Conservation (phyloP, 2,888 invertebrate species). For the Elysia crispata region DNA sequence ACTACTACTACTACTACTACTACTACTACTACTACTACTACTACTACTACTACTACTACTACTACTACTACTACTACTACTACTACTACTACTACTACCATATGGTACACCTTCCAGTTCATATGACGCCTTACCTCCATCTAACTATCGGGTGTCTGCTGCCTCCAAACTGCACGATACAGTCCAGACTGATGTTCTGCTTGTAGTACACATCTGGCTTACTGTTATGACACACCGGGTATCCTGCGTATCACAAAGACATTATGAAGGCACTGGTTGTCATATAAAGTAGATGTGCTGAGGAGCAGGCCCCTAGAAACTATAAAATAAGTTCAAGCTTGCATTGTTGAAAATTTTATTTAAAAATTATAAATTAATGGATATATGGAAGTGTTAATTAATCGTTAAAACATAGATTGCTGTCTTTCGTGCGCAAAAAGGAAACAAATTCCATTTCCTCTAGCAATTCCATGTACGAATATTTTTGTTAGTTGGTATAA, state of each 20-base stretch:
- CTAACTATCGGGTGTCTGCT: slow-evolving; percentile 59
- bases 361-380: too few relatives aligned
- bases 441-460: too few relatives aligned
- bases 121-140: slow-evolving; percentile 55
- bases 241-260: slow-evolving; percentile 43
- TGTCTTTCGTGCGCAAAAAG: too few relatives aligned
- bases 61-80: slow-evolving; percentile 17
- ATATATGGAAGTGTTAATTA: too few relatives aligned
- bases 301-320: too few relatives aligned
- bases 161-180: slow-evolving; percentile 62
- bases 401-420: too few relatives aligned
- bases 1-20: slow-evolving; percentile 31
- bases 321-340: too few relatives aligned
- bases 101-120: background rate
- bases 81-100: slow-evolving; percentile 11
- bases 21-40: slow-evolving; percentile 15
- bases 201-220: slow-evolving; percentile 54
- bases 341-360: too few relatives aligned
- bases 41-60: slow-evolving; percentile 13
- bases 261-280: background rate
- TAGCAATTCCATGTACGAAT: too few relatives aligned
- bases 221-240: slow-evolving; percentile 54
- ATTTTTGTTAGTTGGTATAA: too few relatives aligned
- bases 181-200: slow-evolving; percentile 63
- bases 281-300: too few relatives aligned